Evolutionary conservation across 1,140 invertebrate species (phyloP).

Genomic region (Ditylenchus dipsaci): DNA sequence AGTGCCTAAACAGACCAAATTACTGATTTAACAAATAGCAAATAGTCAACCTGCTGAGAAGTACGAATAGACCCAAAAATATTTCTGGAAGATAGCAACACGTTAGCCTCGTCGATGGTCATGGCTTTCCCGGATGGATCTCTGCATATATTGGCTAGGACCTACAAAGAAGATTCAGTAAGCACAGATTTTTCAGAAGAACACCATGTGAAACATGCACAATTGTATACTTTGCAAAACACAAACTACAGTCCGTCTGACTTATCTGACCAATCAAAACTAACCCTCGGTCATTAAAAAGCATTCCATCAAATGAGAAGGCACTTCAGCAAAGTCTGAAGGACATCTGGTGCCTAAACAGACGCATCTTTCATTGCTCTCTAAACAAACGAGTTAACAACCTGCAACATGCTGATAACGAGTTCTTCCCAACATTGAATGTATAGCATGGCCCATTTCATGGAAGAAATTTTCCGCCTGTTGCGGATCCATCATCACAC

Average conservation of each 20-base stretch:
- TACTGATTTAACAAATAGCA: background rate
- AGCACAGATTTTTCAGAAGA: no score
- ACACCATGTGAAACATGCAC: no score
- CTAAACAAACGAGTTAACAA: slow-evolving; percentile 25
- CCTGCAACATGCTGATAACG: slow-evolving; percentile 93
- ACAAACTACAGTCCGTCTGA: slow-evolving; percentile 6
- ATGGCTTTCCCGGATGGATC: slow-evolving; percentile 19
- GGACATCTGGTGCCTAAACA: slow-evolving; percentile 75
- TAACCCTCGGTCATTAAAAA: slow-evolving; percentile 82
- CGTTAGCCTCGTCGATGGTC: slow-evolving; percentile 36
- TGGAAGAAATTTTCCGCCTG: slow-evolving; percentile 95
- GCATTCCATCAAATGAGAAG: slow-evolving; percentile 95
- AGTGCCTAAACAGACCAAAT: slow-evolving; percentile 27
- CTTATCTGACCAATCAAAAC: slow-evolving; percentile 18
- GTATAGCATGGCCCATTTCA: slow-evolving; percentile 97
- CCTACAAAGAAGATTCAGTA: no score
- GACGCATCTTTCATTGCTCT: background rate
- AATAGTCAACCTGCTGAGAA: slow-evolving; percentile 42
- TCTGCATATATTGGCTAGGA: slow-evolving; percentile 71
- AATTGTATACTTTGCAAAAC: no score
- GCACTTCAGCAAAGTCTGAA: slow-evolving; percentile 96
- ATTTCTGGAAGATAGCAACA: slow-evolving; percentile 34
- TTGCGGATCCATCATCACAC: slow-evolving; percentile 66
- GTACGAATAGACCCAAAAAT: slow-evolving; percentile 41
- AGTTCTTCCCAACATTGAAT: slow-evolving; percentile 92